A percentile compares a stretch with the other conserved stretches of the same genome.
Conservation (phyloP, 2,113 vertebrate genomes). For the Syrrhaptes paradoxus region DNA sequence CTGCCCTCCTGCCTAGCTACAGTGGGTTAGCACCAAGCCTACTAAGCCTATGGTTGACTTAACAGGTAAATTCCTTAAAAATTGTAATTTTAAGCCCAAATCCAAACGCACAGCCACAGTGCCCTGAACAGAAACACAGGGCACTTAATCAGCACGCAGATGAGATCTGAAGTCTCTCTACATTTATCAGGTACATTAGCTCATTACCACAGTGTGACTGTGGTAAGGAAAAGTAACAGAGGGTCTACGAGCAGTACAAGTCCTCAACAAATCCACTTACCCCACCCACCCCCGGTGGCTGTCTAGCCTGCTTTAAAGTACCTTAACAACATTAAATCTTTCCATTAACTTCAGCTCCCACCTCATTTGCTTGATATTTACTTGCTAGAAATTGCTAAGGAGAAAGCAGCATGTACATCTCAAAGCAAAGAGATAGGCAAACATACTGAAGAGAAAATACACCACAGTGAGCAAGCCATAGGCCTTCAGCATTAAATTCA, state of each 20-base stretch:
- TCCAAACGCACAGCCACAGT: not conserved
- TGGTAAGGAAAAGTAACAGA: not conserved
- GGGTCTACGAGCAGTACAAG: not conserved
- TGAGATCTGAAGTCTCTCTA: not conserved
- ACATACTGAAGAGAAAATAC: not conserved
- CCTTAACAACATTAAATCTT: not conserved
- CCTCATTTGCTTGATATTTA: not conserved
- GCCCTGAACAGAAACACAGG: not conserved
- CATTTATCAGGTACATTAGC: not conserved
- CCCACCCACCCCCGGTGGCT: not conserved
- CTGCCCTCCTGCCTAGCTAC: not conserved
- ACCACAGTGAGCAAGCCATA: not conserved
- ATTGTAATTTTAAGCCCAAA: not conserved
- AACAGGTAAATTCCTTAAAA: not conserved
- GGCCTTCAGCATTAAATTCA: not conserved
- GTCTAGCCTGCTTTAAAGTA: not conserved
- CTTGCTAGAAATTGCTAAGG: not conserved
- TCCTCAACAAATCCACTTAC: not conserved
- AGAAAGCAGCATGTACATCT: not conserved
- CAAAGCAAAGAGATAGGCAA: not conserved
- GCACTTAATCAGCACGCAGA: not conserved
- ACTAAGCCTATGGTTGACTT: not conserved
- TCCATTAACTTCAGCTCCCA: not conserved
- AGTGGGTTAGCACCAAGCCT: not conserved
- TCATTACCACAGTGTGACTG: not conserved